These are phyloP conservation scores for Anabacerthia variegaticeps DNA, from an alignment of 2,797 vertebrate genomes.

Conservation along the genomic window DNA sequence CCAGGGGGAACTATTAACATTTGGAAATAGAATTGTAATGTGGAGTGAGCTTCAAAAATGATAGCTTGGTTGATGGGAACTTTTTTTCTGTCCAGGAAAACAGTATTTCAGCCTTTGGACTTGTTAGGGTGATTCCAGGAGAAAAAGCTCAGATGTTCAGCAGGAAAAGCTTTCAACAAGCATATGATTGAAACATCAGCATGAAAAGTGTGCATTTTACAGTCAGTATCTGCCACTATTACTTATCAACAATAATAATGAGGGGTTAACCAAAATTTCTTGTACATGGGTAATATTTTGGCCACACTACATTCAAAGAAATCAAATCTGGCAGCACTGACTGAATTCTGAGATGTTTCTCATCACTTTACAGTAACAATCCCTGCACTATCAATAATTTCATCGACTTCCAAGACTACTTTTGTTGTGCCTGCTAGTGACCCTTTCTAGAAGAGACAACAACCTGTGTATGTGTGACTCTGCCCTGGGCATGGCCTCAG, in stretches of 20 bases:
- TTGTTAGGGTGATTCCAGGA: neutral
- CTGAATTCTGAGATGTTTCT: neutral
- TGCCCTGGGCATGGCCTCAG: neutral
- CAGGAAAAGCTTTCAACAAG: neutral
- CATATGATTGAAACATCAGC: neutral
- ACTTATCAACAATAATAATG: neutral
- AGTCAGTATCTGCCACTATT: neutral
- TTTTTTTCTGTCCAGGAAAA: neutral
- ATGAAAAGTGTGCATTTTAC: neutral
- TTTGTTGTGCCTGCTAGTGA: neutral
- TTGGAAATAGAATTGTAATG: neutral
- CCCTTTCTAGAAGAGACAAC: neutral
- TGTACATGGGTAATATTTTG: neutral
- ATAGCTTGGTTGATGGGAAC: neutral
- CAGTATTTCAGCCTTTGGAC: neutral
- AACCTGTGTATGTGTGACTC: neutral
- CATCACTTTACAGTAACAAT: neutral
- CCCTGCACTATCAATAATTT: neutral
- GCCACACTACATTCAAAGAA: accelerated
- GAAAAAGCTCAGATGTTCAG: accelerated
- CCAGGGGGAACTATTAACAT: neutral
- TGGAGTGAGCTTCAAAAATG: neutral
- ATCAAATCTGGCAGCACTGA: neutral
- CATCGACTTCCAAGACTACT: neutral
- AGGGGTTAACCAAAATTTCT: neutral